A percentile compares a stretch with the other conserved stretches of the same genome.
phyloP scores from a whole-genome alignment of 2,888 invertebrate genomes.

The Platycheirus rosarum region DNA sequence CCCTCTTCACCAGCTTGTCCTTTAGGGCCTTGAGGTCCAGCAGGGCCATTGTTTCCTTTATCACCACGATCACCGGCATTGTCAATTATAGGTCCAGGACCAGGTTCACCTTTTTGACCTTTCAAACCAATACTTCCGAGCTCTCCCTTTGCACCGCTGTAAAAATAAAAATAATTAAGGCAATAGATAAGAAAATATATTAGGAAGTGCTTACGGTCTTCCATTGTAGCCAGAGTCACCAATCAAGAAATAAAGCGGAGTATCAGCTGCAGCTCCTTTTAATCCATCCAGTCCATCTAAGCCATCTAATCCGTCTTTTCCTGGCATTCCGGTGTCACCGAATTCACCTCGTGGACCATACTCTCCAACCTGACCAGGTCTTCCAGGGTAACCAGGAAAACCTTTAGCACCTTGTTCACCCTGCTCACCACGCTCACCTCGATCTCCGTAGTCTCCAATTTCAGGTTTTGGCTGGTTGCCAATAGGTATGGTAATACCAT shows the following conservation, averaged over 20 bases:
- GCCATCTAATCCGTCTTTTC: slow-evolving; percentile 83
- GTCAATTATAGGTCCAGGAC: slow-evolving; percentile 84
- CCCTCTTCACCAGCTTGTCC: slow-evolving; percentile 85
- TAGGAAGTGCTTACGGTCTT: slow-evolving; percentile 76
- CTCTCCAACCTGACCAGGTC: slow-evolving; percentile 79
- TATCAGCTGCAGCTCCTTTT: slow-evolving; percentile 82
- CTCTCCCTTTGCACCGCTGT: slow-evolving; percentile 84
- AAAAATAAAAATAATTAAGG: slow-evolving; percentile 44
- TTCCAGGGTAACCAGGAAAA: slow-evolving; percentile 78
- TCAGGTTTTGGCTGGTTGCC: slow-evolving; percentile 76
- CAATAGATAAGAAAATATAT: not conserved
- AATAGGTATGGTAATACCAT: slow-evolving; percentile 77
- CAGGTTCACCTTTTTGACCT: slow-evolving; percentile 85
- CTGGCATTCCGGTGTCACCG: slow-evolving; percentile 80
- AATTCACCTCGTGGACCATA: slow-evolving; percentile 79
- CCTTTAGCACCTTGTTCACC: slow-evolving; percentile 79
- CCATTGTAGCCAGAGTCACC: slow-evolving; percentile 80
- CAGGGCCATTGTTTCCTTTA: slow-evolving; percentile 81
- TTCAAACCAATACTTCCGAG: slow-evolving; percentile 79
- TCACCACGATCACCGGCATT: slow-evolving; percentile 83
- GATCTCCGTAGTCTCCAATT: slow-evolving; percentile 78
- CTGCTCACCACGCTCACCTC: slow-evolving; percentile 81
- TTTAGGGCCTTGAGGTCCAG: slow-evolving; percentile 85
- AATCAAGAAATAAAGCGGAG: slow-evolving; percentile 78
- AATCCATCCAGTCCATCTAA: slow-evolving; percentile 84